Base-by-base conservation (phyloP, 2,113 vertebrate genomes). In the Centropristis striata region DNA sequence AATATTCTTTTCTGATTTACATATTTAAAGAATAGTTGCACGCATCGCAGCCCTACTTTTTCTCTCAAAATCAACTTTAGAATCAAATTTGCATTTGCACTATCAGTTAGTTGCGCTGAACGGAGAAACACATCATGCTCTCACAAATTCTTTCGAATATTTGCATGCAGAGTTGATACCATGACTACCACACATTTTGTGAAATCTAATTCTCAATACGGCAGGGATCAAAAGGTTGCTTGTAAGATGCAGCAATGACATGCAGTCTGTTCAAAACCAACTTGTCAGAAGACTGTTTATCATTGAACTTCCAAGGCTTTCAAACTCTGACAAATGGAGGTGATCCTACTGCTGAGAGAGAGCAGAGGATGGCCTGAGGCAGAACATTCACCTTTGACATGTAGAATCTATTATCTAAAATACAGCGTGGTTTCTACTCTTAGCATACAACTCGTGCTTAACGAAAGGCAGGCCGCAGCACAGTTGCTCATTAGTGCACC, bases 321-420 rank as follows among this genome's bases (percentile, higher is more conserved):
- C 50, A 65, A 46, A 73, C 75, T 73, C 69, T 75, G 51, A 64
- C 59, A 71, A 83, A 81, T 65, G 51, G 20, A 66, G 46, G 75
- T 65, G 68, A 78, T 77, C 15, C 14, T 85, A 70, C 25, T 60
- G 55, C 63, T 23, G 68, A 58, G 75, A 74, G 41, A 42, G 47
- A 86, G 78, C 70, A 81, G 59, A 75, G 27, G 44, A 70, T 42
- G 80, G 75, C 89, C 75, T 47, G 42, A 81, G 78, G 90, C 80
- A 20, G 41, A 87, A 84, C 77, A 67, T 50, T 65, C 79, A 91
- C 66, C 87, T 87, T 84, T 75, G 74, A 90, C 89, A 71, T 5
- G 1, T n/a, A 61, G 61, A 87, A 81, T 90, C 71, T 69, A 80
- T 88, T 88, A 80, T 59, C 63, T 80, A 64, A 74, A 80, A 65